Conservation (phyloP, 2,797 vertebrate species). For the Xerus rutilus region DNA sequence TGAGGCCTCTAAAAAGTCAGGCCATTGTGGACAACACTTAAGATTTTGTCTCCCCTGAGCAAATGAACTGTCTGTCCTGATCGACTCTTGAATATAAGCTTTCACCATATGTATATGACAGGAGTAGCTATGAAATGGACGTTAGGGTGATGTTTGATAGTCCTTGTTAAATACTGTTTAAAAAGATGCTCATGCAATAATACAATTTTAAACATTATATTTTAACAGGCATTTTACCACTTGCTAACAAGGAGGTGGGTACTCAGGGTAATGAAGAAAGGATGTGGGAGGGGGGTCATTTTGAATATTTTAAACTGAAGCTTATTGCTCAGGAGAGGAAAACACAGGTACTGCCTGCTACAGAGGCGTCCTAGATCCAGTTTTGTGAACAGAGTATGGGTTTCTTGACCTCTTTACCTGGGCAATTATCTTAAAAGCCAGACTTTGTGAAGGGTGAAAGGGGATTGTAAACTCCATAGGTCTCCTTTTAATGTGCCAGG, state of each 20-base stretch:
- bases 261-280: background rate
- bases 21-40: background rate
- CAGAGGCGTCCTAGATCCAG: background rate
- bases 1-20: background rate
- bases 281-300: background rate
- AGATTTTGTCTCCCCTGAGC: background rate
- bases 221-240: background rate
- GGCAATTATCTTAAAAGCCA: background rate
- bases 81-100: background rate
- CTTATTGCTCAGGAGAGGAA: background rate
- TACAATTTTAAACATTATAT: background rate
- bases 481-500: background rate
- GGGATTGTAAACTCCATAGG: background rate
- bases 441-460: background rate
- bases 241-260: background rate
- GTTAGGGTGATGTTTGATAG: background rate
- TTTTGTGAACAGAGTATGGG: background rate
- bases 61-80: background rate
- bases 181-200: background rate
- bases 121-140: slow-evolving; percentile 15
- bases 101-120: background rate
- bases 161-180: slow-evolving; percentile 1
- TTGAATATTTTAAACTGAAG: slow-evolving; percentile 28
- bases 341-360: background rate
- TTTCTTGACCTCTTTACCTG: background rate